These are phyloP conservation scores for Prionailurus bengalensis DNA, from an alignment of 2,113 vertebrate genomes.

Conservation along the genomic window DNA sequence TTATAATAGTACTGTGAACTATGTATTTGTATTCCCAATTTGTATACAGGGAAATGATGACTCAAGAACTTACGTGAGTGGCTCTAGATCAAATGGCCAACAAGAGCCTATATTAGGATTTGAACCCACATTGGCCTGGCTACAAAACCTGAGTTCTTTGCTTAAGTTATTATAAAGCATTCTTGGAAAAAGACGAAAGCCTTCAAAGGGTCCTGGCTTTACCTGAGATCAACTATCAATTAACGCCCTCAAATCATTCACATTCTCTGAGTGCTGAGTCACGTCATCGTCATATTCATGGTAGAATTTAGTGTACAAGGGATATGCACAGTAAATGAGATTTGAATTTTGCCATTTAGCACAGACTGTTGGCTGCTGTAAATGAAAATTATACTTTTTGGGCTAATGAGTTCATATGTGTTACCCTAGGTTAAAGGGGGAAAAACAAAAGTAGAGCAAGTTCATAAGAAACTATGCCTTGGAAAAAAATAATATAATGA, in stretches of 20 bases:
- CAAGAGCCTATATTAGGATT: background rate
- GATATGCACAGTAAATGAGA: background rate
- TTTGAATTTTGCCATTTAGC: background rate
- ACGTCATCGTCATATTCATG: background rate
- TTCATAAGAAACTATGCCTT: background rate
- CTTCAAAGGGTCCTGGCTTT: background rate
- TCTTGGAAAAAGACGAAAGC: background rate
- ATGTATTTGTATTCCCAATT: background rate
- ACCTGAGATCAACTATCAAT: background rate
- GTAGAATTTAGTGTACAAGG: background rate
- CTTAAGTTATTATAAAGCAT: background rate
- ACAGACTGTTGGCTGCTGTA: background rate
- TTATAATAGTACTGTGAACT: background rate
- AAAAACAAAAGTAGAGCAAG: background rate
- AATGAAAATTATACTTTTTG: slow-evolving; percentile 20
- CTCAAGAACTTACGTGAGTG: background rate
- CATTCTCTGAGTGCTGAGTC: background rate
- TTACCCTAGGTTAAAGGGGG: background rate
- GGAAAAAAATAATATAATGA: background rate
- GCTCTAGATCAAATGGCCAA: background rate
- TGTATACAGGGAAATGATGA: background rate
- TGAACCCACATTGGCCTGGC: background rate
- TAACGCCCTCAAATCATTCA: background rate
- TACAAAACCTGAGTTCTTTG: background rate
- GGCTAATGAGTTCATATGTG: background rate